Evolutionary conservation across 1,140 invertebrate species (phyloP).

Genomic region (Drosophila pallidifrons): DNA sequence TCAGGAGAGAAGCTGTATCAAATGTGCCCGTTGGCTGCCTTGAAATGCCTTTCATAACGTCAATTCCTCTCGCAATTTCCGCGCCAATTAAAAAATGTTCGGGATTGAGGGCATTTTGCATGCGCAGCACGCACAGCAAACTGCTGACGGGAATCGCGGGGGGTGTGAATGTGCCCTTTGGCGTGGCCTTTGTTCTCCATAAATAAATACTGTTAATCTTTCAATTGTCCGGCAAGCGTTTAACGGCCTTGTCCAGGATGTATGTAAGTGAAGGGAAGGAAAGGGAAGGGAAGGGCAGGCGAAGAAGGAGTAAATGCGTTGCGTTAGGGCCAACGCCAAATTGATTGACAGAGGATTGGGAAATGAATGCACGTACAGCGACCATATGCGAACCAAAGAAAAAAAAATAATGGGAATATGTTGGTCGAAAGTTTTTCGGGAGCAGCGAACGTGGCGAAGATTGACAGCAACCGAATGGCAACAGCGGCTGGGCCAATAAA

Average conservation of each 20-base stretch:
- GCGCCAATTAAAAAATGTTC: conserved; percentile 76
- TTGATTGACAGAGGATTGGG: conserved; percentile 52
- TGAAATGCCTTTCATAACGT: conserved; percentile 69
- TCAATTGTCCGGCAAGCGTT: conserved; percentile 72
- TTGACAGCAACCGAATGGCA: conserved; percentile 61
- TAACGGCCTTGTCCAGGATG: conserved; percentile 47
- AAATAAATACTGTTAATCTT: conserved; percentile 84
- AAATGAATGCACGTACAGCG: conserved; percentile 41
- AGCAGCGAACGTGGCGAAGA: conserved; percentile 57
- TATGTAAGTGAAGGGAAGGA: neutral
- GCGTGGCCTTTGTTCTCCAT: conserved; percentile 62
- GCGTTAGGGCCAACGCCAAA: conserved; percentile 38
- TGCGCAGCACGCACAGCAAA: conserved; percentile 63
- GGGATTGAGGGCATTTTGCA: conserved; percentile 59
- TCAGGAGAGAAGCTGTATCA: conserved; percentile 14
- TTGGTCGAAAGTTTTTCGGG: conserved; percentile 16
- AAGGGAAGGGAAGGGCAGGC: neutral
- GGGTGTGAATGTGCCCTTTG: neutral
- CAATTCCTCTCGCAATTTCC: conserved; percentile 78
- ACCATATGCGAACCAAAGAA: conserved; percentile 29
- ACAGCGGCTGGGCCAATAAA: conserved; percentile 61
- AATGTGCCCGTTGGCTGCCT: conserved; percentile 19
- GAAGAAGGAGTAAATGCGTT: neutral
- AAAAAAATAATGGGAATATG: neutral
- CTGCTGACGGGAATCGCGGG: neutral